phyloP scores from a whole-genome alignment of 2,113 vertebrate genomes.

The Chloebia gouldiae region DNA sequence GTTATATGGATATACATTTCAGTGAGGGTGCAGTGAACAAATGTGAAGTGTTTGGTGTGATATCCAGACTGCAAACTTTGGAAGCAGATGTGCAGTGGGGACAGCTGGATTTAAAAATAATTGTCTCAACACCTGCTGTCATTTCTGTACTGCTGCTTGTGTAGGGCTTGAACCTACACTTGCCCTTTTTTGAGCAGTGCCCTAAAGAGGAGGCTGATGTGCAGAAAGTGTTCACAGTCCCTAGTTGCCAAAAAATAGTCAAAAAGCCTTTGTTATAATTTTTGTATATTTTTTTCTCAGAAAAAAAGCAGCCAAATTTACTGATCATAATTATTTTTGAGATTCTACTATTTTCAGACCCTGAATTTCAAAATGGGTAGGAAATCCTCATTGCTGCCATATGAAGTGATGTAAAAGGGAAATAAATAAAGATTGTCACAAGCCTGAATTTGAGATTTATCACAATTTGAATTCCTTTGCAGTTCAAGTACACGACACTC shows the following conservation, averaged over 20 bases:
- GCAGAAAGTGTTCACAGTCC: neutral
- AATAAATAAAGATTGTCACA: neutral
- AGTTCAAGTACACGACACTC: neutral
- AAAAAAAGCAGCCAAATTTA: neutral
- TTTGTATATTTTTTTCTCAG: neutral
- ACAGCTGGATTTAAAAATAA: neutral
- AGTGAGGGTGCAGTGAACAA: neutral
- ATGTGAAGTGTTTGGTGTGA: neutral
- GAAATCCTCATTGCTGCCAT: neutral
- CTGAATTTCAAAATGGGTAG: neutral
- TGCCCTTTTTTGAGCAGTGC: fast-evolving
- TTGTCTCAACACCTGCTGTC: neutral
- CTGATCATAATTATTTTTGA: neutral
- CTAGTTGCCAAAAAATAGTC: neutral
- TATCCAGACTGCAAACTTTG: neutral
- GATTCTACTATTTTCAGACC: neutral
- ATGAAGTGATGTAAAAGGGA: neutral
- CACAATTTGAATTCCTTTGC: neutral
- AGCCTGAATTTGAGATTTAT: neutral
- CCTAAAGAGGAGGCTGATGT: neutral
- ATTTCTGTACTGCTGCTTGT: neutral
- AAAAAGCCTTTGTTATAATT: neutral
- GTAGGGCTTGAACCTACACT: neutral
- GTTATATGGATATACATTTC: neutral
- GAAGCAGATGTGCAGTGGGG: neutral